These are phyloP conservation scores for Hypothenemus hampei DNA, from an alignment of 1,140 invertebrate genomes.

Conservation along the genomic window DNA sequence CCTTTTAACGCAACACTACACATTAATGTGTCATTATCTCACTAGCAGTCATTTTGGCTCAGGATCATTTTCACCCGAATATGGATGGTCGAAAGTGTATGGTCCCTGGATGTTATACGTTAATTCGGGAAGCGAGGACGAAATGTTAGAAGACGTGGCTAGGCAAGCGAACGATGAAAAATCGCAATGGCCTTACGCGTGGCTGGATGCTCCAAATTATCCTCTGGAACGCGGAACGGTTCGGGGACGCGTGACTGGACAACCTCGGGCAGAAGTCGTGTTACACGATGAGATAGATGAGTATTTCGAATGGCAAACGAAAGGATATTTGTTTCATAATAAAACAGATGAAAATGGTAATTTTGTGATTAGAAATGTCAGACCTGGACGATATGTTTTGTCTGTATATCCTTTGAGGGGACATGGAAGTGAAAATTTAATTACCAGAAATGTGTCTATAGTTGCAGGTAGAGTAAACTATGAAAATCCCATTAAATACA, in stretches of 20 bases:
- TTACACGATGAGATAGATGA: background rate
- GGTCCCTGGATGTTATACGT: conserved; percentile 1
- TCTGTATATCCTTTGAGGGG: background rate
- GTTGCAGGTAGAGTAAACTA: conserved; percentile 8
- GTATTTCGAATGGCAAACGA: background rate
- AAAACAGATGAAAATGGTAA: background rate
- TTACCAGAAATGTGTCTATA: background rate
- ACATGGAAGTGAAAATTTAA: conserved; percentile 10
- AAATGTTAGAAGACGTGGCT: background rate
- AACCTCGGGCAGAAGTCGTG: background rate
- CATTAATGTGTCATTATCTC: background rate
- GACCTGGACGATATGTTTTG: conserved; percentile 2
- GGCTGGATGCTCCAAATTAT: background rate
- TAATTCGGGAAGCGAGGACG: background rate
- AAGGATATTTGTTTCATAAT: background rate
- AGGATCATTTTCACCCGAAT: background rate
- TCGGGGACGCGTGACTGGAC: background rate
- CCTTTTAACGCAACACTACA: background rate
- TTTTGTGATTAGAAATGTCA: background rate
- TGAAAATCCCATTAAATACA: too few species aligned
- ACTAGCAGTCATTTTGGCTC: conserved; percentile 1
- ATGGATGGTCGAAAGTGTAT: background rate
- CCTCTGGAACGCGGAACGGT: background rate
- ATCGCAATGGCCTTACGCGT: background rate
- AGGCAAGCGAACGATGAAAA: background rate